A percentile compares a stretch with the other conserved stretches of the same genome.
Conservation (phyloP, 1,140 invertebrate genomes). For the Monomorium pharaonis region DNA sequence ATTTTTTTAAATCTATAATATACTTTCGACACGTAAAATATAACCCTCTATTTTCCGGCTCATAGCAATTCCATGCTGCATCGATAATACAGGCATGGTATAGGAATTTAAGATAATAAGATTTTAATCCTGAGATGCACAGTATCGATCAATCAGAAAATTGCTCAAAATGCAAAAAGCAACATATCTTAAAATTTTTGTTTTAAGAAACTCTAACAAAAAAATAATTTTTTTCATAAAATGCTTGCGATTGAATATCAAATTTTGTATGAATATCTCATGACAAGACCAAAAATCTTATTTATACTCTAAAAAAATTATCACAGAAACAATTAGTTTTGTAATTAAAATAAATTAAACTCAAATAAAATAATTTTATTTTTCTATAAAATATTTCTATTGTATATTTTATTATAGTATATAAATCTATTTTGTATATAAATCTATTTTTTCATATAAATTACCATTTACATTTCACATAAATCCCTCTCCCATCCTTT, state of each 20-base stretch:
- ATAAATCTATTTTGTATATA: no score
- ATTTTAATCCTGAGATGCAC: no score
- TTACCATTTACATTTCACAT: background rate
- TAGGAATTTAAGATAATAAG: no score
- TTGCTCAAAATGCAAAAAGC: no score
- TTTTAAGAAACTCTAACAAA: background rate
- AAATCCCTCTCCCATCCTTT: background rate
- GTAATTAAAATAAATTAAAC: background rate
- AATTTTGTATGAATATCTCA: background rate
- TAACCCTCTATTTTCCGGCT: background rate
- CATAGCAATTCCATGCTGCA: background rate
- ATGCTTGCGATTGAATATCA: background rate
- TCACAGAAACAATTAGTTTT: background rate
- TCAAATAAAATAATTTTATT: no score
- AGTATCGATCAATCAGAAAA: no score
- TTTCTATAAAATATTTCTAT: background rate
- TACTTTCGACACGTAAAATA: background rate
- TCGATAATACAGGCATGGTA: slow-evolving; percentile 16
- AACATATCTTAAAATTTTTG: background rate
- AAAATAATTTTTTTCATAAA: background rate
- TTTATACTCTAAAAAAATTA: background rate
- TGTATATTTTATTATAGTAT: background rate
- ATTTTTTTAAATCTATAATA: background rate
- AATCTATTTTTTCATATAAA: background rate
- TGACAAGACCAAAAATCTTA: background rate